phyloP scores from a whole-genome alignment of 2,888 invertebrate genomes.

The Clepsis dumicolana region DNA sequence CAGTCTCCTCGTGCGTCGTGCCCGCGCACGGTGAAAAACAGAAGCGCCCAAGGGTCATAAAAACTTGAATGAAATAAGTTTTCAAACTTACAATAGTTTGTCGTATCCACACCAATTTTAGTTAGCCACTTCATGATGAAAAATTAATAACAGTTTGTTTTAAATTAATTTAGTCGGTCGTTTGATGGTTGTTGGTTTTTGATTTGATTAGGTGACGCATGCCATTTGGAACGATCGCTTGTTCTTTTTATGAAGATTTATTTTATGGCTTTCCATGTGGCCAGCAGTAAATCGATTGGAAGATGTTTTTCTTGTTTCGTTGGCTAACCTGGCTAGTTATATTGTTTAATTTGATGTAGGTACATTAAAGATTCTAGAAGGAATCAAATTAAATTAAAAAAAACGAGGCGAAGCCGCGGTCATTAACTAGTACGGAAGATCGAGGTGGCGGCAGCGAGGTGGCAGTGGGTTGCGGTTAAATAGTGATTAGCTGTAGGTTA shows the following conservation, averaged over 20 bases:
- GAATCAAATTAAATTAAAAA: too few relatives aligned
- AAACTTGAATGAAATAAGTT: not conserved
- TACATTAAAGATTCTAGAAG: too few relatives aligned
- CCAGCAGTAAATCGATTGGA: not conserved
- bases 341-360: not conserved
- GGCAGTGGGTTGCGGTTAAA: constrained; percentile 46
- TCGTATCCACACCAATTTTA: not conserved
- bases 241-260: constrained; percentile 6
- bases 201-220: constrained; percentile 13
- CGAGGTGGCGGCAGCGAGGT: constrained; percentile 39
- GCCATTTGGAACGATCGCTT: constrained; percentile 28
- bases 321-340: not conserved
- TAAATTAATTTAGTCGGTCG: constrained; percentile 12
- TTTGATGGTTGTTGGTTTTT: constrained; percentile 4
- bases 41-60: not conserved
- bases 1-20: too few relatives aligned
- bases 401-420: not conserved
- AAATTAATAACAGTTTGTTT: not conserved
- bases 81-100: constrained; percentile 3
- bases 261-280: not conserved
- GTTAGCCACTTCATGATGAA: constrained; percentile 21
- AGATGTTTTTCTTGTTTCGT: not conserved
- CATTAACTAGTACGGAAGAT: not conserved
- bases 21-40: too few relatives aligned
- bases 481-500: constrained; percentile 62